Evolutionary conservation across 2,113 vertebrate species (phyloP), one percentile per base, ranked within the genome.

Genomic region (Oxyura jamaicensis): DNA sequence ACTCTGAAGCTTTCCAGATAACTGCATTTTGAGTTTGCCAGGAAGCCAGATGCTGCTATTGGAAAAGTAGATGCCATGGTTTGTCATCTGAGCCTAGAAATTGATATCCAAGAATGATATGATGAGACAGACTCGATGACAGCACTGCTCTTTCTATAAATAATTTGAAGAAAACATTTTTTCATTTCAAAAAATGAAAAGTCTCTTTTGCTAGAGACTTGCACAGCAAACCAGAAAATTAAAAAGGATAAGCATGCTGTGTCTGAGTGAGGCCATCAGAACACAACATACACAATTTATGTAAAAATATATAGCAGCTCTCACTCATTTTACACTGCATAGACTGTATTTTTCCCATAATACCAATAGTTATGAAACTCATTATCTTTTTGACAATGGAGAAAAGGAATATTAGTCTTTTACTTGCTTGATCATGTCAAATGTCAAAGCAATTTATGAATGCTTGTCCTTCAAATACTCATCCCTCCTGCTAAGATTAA

Each of bases 61-160:
- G 97, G 96, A 96, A 98, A 98, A 98, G 97, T 85, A 92, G 97
- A 96, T 98, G 97, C 97, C 96, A 89, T 86, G 92, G 97, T 97
- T 98, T 97, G 97, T 97, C 97, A 97, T 97, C 96, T 25, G 80
- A 95, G 94, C 83, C 97, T 95, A 94, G 96, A 92, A 96, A 97
- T 91, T 95, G 96, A 96, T 98, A 96, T 93, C 93, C 96, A 97
- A 91, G 86, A 94, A 97, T 79, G 95, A 97, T 94, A 91, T 36
- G 93, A 91, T 92, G 95, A 96, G 92, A 91, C 93, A 94, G 93
- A 87, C 83, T 94, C 1, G 46, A 93, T 95, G 95, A 89, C 67
- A 97, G 83, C 81, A 58, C 78, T 83, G 81, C 88, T 96, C 93
- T 94, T 92, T 95, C 95, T 95, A 96, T 93, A 95, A 97, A 95